Base-by-base conservation (phyloP, 2,888 invertebrate genomes). In the Melinaea marsaeus region DNA sequence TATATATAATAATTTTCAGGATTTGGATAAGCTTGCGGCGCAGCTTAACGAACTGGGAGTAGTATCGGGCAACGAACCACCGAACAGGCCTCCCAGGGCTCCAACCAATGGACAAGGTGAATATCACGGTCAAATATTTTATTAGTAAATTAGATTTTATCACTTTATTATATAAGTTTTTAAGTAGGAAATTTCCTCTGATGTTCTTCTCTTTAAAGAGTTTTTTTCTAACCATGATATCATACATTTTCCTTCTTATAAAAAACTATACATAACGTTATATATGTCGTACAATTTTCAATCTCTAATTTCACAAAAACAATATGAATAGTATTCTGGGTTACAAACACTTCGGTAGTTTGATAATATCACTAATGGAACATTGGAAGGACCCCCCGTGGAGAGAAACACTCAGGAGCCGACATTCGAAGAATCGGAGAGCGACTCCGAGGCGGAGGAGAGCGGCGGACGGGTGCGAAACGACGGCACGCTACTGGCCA, bases 1-100 rank as follows among this genome's bases (percentile, higher is more conserved):
- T 3, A 46, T n/a, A 54, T 7, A n/a, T 2, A 57, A 35, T 60
- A 51, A 2, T 32, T 54, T 88, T 72, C 92, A 98, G 97, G 98
- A 99, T 91, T 94, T 99, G 92, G 99, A 99, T 91, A 96, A 96
- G 84, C 91, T 99, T 85, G 99, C 98, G 71, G 97, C 97, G 79
- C 98, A 99, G 90, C 93, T 99, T 83, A 98, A 97, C 91, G 97
- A 98, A 91, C 93, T 99, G 82, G 98, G 96, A 76, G 95, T 95
- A 79, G 94, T 94, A 76, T 93, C 93, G 69, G 93, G 94, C 72
- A 95, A 94, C 74, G 95, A 95, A 72, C 92, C 95, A 73, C 94
- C 90, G 0, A 89, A 87, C 68, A 78, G 87, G 70, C 90, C 88
- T 32, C 90, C 89, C 55, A 81, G 86, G 13, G 91, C 88, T 6